A percentile compares a stretch with the other conserved stretches of the same genome.
Conservation (phyloP, 1,140 invertebrate species). For the Cydia fagiglandana region DNA sequence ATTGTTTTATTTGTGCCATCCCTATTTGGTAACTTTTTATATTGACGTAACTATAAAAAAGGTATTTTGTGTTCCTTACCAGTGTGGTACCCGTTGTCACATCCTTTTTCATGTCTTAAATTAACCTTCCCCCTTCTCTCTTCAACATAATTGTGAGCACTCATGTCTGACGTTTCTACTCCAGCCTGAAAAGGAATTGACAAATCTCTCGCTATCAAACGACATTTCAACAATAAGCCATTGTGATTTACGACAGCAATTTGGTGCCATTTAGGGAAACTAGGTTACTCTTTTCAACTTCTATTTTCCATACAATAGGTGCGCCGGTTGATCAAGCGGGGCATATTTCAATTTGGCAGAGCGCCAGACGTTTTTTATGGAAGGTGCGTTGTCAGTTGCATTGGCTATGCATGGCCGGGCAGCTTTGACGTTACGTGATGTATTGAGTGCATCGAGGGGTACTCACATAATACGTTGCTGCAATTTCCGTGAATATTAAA, state of each 20-base stretch:
- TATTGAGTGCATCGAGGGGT: slow-evolving; percentile 29
- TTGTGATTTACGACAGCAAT: slow-evolving; percentile 43
- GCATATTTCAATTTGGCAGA: slow-evolving; percentile 62
- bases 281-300: slow-evolving; percentile 61
- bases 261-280: slow-evolving; percentile 48
- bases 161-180: slow-evolving; percentile 23
- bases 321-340: slow-evolving; percentile 53
- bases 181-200: slow-evolving; percentile 21
- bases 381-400: slow-evolving; percentile 52
- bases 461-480: slow-evolving; percentile 52
- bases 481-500: slow-evolving; percentile 52
- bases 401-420: slow-evolving; percentile 29
- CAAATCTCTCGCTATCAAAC: slow-evolving; percentile 24
- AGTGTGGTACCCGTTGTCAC: neutral
- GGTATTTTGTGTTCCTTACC: neutral
- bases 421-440: slow-evolving; percentile 1
- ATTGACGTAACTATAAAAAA: neutral
- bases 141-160: slow-evolving; percentile 4
- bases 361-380: slow-evolving; percentile 56
- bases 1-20: neutral
- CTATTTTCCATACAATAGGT: slow-evolving; percentile 55
- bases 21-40: neutral
- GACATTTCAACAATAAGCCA: slow-evolving; percentile 22
- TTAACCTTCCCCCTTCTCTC: neutral
- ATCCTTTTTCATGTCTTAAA: slow-evolving; percentile 10